Evolutionary conservation across 2,797 vertebrate genomes (phyloP).

Genomic region (Acrossocheilus fasciatus): DNA sequence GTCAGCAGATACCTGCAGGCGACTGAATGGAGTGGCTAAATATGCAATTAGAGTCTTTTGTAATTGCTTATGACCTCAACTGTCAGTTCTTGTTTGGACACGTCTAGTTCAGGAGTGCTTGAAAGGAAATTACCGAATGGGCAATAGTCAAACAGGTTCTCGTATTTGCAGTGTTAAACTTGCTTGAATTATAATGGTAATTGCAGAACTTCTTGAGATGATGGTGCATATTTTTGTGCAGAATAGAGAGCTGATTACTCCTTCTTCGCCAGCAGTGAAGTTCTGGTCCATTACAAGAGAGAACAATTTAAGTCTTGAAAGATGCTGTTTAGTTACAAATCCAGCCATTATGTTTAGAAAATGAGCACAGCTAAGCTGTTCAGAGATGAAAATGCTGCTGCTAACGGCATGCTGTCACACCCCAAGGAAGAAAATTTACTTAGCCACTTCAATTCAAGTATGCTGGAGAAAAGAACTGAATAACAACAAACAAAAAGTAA

Average conservation of each 20-base stretch:
- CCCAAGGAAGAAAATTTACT: constrained; percentile 33
- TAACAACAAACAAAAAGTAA: constrained; percentile 33
- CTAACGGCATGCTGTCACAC: constrained; percentile 31
- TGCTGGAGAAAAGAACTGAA: constrained; percentile 3
- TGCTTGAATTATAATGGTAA: background rate
- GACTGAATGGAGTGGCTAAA: constrained; percentile 60
- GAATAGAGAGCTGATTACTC: constrained; percentile 15
- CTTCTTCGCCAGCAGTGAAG: constrained; percentile 19
- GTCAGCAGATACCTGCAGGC: constrained; percentile 68
- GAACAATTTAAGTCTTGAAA: constrained; percentile 32
- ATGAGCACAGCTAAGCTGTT: constrained; percentile 30
- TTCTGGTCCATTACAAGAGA: constrained; percentile 41
- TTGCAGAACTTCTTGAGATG: constrained; percentile 4
- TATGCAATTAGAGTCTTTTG: constrained; percentile 58
- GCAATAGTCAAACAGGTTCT: background rate
- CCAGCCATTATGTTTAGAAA: constrained; percentile 41
- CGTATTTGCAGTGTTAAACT: background rate
- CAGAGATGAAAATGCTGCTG: constrained; percentile 23
- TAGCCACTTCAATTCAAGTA: constrained; percentile 15
- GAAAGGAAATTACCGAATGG: constrained; percentile 11
- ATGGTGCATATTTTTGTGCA: background rate
- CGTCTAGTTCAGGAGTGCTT: constrained; percentile 9
- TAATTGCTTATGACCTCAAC: constrained; percentile 62
- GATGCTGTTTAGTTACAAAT: constrained; percentile 46
- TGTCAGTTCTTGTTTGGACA: constrained; percentile 46